Percentiles rank a stretch among this genome's conserved stretches.
Conservation (phyloP, 2,888 invertebrate genomes). For the Erannis defoliaria region DNA sequence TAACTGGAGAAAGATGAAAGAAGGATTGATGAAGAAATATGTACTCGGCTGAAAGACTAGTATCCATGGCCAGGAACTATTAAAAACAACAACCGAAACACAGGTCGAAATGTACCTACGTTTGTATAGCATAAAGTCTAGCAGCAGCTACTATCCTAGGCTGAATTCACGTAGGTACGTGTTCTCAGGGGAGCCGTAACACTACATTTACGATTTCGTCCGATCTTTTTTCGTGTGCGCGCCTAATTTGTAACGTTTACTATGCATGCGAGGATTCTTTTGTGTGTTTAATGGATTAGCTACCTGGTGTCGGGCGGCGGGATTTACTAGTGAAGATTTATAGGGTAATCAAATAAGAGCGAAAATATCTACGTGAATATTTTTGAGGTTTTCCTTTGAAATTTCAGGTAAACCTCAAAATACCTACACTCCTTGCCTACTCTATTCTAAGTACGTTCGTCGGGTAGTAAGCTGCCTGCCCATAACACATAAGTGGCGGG, state of each 20-base stretch:
- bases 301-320: constrained; percentile 10
- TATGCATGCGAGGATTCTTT: constrained; percentile 30
- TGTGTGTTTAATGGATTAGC: constrained; percentile 30
- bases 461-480: too few species aligned
- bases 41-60: too few species aligned
- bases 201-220: constrained; percentile 29
- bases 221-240: constrained; percentile 31
- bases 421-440: too few species aligned
- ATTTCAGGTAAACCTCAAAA: background rate
- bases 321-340: constrained; percentile 22
- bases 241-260: constrained; percentile 37
- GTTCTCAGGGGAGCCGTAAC: constrained; percentile 21
- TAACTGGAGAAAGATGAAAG: too few species aligned
- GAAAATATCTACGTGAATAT: constrained; percentile 1
- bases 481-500: too few species aligned
- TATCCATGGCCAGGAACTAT: too few species aligned
- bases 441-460: too few species aligned
- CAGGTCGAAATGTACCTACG: background rate
- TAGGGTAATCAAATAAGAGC: constrained; percentile 11
- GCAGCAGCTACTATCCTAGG: constrained; percentile 7
- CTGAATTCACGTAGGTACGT: constrained; percentile 7
- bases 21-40: too few species aligned
- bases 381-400: background rate
- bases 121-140: constrained; percentile 5
- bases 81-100: too few species aligned